Conservation (phyloP, 1,140 invertebrate species). For the Drosophila dunni region DNA sequence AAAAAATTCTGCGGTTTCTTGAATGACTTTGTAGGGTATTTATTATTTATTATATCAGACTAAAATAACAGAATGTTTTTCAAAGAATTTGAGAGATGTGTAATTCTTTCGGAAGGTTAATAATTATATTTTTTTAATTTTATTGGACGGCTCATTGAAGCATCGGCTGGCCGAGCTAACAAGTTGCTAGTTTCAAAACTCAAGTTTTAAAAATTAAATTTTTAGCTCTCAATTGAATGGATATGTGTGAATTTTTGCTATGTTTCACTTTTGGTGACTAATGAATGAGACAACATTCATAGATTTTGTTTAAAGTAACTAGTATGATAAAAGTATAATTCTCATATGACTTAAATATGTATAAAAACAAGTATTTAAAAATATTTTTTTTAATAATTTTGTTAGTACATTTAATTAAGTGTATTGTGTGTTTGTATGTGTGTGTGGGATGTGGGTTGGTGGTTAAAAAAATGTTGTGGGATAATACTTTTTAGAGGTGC, state of each 20-base stretch:
- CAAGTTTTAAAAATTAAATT: not conserved
- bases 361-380: slow-evolving; percentile 25
- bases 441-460: slow-evolving; percentile 37
- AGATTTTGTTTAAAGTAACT: slow-evolving; percentile 38
- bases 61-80: too few relatives aligned
- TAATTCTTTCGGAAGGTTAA: not conserved
- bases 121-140: not conserved
- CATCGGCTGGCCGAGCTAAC: slow-evolving; percentile 7
- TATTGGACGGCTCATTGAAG: slow-evolving; percentile 12
- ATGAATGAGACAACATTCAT: slow-evolving; percentile 5
- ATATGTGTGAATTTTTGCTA: slow-evolving; percentile 7
- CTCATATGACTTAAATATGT: slow-evolving; percentile 54
- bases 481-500: slow-evolving; percentile 29
- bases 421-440: slow-evolving; percentile 25
- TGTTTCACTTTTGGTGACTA: slow-evolving; percentile 13
- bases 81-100: too few relatives aligned
- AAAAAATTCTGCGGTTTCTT: too few relatives aligned
- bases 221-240: not conserved
- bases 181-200: not conserved
- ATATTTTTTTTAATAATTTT: slow-evolving; percentile 32
- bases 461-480: slow-evolving; percentile 36
- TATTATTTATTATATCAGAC: too few relatives aligned
- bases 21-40: too few relatives aligned
- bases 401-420: slow-evolving; percentile 42
- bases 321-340: slow-evolving; percentile 26